phyloP scores from a whole-genome alignment of 2,113 vertebrate species.

The Scortum barcoo region DNA sequence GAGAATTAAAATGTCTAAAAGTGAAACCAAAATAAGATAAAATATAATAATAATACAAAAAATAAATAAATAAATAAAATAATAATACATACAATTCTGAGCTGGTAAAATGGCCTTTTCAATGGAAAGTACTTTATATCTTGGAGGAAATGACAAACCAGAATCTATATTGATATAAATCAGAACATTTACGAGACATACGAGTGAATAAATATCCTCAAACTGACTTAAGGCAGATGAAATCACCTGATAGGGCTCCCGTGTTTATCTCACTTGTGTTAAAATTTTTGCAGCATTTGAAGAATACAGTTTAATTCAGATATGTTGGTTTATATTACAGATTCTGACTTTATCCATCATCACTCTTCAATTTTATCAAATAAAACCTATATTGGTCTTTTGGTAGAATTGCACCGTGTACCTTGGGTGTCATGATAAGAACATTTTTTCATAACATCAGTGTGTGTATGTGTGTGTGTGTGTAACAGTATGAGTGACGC shows the following conservation, averaged over 20 bases:
- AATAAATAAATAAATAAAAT: too few species aligned
- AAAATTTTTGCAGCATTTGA: background rate
- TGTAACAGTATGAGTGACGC: constrained; percentile 12
- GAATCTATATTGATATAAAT: background rate
- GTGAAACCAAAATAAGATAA: background rate
- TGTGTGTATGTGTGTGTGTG: background rate
- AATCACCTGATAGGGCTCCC: background rate
- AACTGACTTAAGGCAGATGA: background rate
- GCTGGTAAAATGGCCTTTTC: background rate
- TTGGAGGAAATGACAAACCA: background rate
- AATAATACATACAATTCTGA: background rate
- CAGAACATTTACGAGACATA: background rate
- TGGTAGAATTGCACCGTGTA: background rate
- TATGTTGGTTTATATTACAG: too few species aligned
- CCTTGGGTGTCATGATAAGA: background rate
- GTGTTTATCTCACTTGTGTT: background rate
- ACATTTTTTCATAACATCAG: constrained; percentile 14
- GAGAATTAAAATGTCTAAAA: background rate
- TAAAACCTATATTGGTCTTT: background rate
- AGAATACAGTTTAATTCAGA: background rate
- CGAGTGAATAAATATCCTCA: background rate
- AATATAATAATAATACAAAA: background rate
- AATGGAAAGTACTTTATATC: background rate
- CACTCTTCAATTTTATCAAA: too few species aligned
- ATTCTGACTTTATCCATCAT: too few species aligned